These are phyloP conservation scores for Drosophila borealis DNA, from an alignment of 2,888 invertebrate species.

Conservation along the genomic window DNA sequence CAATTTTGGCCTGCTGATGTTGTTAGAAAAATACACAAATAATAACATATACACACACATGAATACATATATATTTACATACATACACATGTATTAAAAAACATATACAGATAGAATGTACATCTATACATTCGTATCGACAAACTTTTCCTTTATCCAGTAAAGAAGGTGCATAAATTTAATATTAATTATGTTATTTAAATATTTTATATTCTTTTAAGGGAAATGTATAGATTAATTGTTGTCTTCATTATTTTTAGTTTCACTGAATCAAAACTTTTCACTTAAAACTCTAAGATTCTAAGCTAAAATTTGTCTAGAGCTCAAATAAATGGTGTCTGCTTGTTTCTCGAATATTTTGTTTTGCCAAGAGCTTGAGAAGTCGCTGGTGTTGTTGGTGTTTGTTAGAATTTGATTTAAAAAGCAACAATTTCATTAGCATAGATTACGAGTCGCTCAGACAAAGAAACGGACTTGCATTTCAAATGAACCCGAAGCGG, in stretches of 20 bases:
- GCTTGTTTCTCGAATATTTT: conserved; percentile 14
- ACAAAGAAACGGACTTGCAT: conserved; percentile 74
- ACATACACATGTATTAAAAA: too few species aligned
- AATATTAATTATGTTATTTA: too few species aligned
- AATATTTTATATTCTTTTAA: too few species aligned
- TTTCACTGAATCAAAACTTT: too few species aligned
- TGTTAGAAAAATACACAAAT: not conserved
- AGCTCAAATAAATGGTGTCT: not conserved
- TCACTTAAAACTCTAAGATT: not conserved
- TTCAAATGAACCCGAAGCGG: conserved; percentile 63
- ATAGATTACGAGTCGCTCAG: conserved; percentile 77
- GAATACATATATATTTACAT: too few species aligned
- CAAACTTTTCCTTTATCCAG: too few species aligned
- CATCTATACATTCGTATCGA: too few species aligned
- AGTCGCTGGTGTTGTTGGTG: conserved; percentile 30
- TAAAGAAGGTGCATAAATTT: too few species aligned
- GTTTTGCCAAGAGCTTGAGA: conserved; percentile 20
- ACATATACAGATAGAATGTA: too few species aligned
- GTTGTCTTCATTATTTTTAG: too few species aligned
- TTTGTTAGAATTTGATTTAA: conserved; percentile 61
- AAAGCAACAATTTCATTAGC: conserved; percentile 78
- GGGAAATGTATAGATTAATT: too few species aligned
- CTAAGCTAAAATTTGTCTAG: not conserved
- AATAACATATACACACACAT: too few species aligned
- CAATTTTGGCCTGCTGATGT: not conserved